A percentile compares a stretch with the other conserved stretches of the same genome.
phyloP scores from a whole-genome alignment of 2,888 invertebrate species.

The Yponomeuta malinellus region DNA sequence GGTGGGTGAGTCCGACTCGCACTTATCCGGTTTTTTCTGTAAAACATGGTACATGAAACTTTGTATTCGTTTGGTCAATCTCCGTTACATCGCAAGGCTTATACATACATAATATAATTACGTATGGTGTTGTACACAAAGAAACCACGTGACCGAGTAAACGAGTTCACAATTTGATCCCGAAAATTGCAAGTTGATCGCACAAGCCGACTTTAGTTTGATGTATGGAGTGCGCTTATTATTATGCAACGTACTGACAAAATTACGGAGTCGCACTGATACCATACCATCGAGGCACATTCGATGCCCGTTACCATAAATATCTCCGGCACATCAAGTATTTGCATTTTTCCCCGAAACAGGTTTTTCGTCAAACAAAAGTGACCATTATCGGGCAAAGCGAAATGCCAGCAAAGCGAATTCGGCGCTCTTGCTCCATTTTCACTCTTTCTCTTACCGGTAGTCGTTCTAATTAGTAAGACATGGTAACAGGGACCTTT shows the following conservation, averaged over 20 bases:
- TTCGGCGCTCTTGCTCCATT: background rate
- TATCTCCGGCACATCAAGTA: slow-evolving; percentile 3
- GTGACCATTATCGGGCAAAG: slow-evolving; percentile 4
- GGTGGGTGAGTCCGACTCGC: no score
- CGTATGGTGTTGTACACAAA: no score
- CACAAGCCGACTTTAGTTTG: slow-evolving; percentile 5
- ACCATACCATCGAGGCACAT: slow-evolving; percentile 12
- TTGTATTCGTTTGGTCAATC: no score
- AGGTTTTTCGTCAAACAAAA: slow-evolving; percentile 9
- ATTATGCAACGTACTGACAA: slow-evolving; percentile 1
- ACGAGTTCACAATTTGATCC: background rate
- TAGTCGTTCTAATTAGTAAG: background rate
- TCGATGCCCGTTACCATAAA: slow-evolving; percentile 14
- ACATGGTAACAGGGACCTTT: background rate
- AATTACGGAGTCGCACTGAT: slow-evolving; percentile 6
- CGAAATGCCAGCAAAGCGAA: background rate
- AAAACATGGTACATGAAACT: no score
- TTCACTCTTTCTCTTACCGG: background rate
- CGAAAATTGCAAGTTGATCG: background rate
- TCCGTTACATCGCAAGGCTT: no score
- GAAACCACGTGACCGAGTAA: background rate
- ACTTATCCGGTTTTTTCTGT: background rate
- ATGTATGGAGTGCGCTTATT: slow-evolving; percentile 14
- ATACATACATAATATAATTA: no score
- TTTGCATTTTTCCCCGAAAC: slow-evolving; percentile 13